Base-by-base conservation (phyloP, 2,113 vertebrate genomes). In the Upupa epops region DNA sequence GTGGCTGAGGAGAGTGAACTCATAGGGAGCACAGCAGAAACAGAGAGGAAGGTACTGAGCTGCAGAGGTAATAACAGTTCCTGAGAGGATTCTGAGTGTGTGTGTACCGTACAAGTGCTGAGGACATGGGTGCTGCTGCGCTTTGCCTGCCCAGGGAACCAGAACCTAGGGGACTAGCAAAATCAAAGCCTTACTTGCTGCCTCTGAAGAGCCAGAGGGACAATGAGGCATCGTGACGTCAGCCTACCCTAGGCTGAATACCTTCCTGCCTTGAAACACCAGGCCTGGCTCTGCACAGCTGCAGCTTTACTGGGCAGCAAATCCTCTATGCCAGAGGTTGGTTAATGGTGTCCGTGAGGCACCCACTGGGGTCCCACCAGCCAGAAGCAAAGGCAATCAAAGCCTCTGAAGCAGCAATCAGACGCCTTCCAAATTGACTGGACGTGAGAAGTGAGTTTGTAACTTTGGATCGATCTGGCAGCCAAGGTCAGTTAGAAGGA, bases 401-500 rank as follows among this genome's bases (percentile, higher is more conserved):
- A 86, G 80, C 60, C 63, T 76, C 22, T 1, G 7, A 42, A 86
- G 72, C 59, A 55, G 88, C 94, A 95, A 88, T 86, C 81, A 92
- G 72, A 28, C 1, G 0, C 54, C 45, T 60, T 86, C 88, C 76
- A 86, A 71, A 83, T 13, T 11, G 78, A 76, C 69, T 17, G 2
- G 75, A 49, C 1, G 5, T 72, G 86, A 87, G 75, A 28, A 93
- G 79, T 5, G 90, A 89, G 83, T 75, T 74, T 58, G 52, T 45
- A 76, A 45, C 78, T 59, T 77, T 1, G 1, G 40, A 96, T 96
- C 79, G 45, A 95, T 87, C 88, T 0, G 0, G 26, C 51, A 61
- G 89, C 66, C 96, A 94, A 97, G 96, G 94, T 84, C 96, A 79
- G 52, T 17, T 12, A 28, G 82, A 91, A 87, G 66, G 60, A 60